A percentile compares a stretch with the other conserved stretches of the same genome.
phyloP scores from a whole-genome alignment of 2,888 invertebrate genomes.

The Cheilosia scutellata region DNA sequence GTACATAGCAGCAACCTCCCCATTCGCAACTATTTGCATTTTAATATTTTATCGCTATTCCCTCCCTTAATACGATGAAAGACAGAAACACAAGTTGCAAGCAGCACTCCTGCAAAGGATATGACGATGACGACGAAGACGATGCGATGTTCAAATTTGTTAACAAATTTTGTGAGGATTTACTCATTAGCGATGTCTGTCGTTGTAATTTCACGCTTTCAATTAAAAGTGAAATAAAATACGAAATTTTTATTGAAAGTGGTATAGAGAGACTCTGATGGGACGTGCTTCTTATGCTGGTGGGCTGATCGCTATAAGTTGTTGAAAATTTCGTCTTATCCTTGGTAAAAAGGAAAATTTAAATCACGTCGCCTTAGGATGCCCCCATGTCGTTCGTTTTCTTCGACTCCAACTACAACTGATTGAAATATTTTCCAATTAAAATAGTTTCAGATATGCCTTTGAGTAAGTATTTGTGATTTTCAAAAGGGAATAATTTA shows the following conservation, averaged over 20 bases:
- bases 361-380: neutral
- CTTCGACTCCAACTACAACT: neutral
- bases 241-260: slow-evolving; percentile 60
- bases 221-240: slow-evolving; percentile 72
- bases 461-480: slow-evolving; percentile 1
- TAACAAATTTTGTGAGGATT: slow-evolving; percentile 64
- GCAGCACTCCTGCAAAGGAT: slow-evolving; percentile 43
- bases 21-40: slow-evolving; percentile 63
- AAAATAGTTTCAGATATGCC: slow-evolving; percentile 10
- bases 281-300: slow-evolving; percentile 22
- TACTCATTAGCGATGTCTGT: slow-evolving; percentile 74
- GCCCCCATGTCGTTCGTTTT: neutral
- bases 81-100: slow-evolving; percentile 45
- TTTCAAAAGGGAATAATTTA: slow-evolving; percentile 12
- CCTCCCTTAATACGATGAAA: slow-evolving; percentile 20
- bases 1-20: slow-evolving; percentile 16
- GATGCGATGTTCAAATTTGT: slow-evolving; percentile 58
- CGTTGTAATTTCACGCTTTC: slow-evolving; percentile 74
- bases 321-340: neutral
- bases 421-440: slow-evolving; percentile 34
- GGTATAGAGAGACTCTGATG: neutral
- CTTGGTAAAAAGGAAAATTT: slow-evolving; percentile 1
- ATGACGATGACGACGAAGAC: slow-evolving; percentile 15
- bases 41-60: slow-evolving; percentile 66
- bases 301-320: neutral